A percentile compares a stretch with the other conserved stretches of the same genome.
Conservation (phyloP, 2,113 vertebrate species). For the Smithornis capensis region DNA sequence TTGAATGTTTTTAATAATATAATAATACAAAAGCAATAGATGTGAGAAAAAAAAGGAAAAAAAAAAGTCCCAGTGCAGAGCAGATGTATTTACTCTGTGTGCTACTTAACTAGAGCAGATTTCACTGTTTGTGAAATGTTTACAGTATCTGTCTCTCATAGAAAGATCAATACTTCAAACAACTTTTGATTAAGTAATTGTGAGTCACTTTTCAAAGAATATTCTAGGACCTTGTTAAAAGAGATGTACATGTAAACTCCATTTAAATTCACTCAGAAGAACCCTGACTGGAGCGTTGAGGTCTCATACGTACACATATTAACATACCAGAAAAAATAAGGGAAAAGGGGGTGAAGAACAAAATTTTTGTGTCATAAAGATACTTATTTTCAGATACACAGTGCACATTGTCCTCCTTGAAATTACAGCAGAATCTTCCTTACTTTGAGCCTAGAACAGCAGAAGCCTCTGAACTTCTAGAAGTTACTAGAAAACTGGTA, state of each 20-base stretch:
- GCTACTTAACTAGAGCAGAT: background rate
- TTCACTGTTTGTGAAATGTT: background rate
- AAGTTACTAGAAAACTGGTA: too few relatives aligned
- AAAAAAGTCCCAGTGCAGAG: background rate
- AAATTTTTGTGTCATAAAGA: too few relatives aligned
- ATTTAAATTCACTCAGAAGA: background rate
- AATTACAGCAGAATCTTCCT: too few relatives aligned
- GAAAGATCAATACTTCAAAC: background rate
- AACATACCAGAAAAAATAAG: background rate
- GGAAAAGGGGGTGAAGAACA: background rate
- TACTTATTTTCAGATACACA: too few relatives aligned
- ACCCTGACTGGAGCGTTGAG: rapidly evolving
- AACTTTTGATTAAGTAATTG: background rate
- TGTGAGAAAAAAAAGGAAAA: background rate
- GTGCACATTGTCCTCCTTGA: too few relatives aligned
- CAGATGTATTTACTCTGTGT: background rate
- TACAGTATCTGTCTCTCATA: background rate
- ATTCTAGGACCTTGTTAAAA: background rate
- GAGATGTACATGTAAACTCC: background rate
- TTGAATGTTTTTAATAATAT: background rate
- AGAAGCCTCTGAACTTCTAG: too few relatives aligned
- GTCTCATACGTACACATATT: rapidly evolving
- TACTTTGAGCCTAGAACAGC: too few relatives aligned
- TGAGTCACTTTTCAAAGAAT: background rate
- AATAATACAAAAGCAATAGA: background rate